A percentile compares a stretch with the other conserved stretches of the same genome.
Evolutionary conservation across 2,113 vertebrate species (phyloP).

Genomic region (Carassius auratus): DNA sequence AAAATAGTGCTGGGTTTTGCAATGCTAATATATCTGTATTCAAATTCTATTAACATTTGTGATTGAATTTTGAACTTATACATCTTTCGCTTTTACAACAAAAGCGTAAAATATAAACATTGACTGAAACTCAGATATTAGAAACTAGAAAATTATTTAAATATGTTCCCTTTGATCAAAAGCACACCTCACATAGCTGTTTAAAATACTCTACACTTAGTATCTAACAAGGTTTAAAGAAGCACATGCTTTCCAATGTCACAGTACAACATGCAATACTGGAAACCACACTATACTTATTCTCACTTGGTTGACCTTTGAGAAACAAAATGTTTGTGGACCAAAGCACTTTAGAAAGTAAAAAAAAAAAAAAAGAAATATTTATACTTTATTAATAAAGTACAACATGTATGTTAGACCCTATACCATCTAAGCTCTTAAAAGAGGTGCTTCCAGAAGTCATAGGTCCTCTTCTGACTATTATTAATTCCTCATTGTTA

Average conservation of each 20-base stretch:
- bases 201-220: background rate
- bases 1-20: background rate
- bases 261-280: background rate
- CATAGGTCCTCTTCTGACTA: too few relatives aligned
- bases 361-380: background rate
- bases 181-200: background rate
- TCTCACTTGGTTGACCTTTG: background rate
- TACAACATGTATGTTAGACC: too few relatives aligned
- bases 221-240: background rate
- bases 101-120: background rate
- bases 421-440: too few relatives aligned
- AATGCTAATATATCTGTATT: background rate
- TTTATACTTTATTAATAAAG: background rate
- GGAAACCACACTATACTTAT: background rate
- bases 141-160: background rate
- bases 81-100: background rate
- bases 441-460: too few relatives aligned
- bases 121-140: background rate
- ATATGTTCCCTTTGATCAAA: background rate
- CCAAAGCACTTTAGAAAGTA: slow-evolving; percentile 10
- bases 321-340: slow-evolving; percentile 13
- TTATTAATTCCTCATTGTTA: too few relatives aligned
- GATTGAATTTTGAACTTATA: background rate
- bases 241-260: background rate
- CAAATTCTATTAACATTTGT: background rate